Base-by-base conservation (phyloP, 2,113 vertebrate genomes). In the human (Homo sapiens) region DNA sequence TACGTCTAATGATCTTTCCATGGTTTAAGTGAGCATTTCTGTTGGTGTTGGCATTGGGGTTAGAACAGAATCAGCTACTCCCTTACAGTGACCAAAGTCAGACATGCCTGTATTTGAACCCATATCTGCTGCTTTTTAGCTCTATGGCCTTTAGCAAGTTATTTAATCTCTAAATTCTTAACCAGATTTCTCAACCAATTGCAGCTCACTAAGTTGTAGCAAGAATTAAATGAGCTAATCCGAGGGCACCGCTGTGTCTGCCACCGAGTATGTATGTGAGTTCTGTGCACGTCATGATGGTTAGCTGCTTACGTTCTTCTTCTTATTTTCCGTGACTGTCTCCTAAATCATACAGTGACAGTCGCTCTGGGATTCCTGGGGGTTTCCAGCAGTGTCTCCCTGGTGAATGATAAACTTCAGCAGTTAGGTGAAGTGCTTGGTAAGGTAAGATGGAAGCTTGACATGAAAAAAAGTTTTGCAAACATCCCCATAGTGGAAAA, bases 221-320 rank as follows among this genome's bases (percentile, higher is more conserved):
- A 76, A 97, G 76, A 90, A 93, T 86, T 75, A 97, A 81, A 59
- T 89, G 68, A 94, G 76, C 66, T 89, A 52, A n/a, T 61, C 85
- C 82, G 89, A 92, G 79, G 55, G 88, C 14, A n/a, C 16, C 23
- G 64, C 18, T 64, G 11, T 72, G 18, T 55, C 40, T 86, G 70
- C 64, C 43, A 64, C 43, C n/a, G 75, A 45, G 3, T 50, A 16
- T 50, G 43, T 5, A 22, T 86, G 18, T 45, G 27, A 52, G 23
- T 64, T 45, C 38, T 6, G 22, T 83, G 18, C 40, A 18, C 40
- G 20, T 52, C 68, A 10, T 30, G 83, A 52, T 1, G 35, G 40
- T 61, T 50, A 70, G 27, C 6, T 89, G 73, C 50, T 94, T 50
- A 81, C 68, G 43, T 48, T 79, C 11, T 57, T 89, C 20, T 50